phyloP scores from a whole-genome alignment of 37 sponge, comb jelly and placozoan genomes.

The Halichondria panicea region DNA sequence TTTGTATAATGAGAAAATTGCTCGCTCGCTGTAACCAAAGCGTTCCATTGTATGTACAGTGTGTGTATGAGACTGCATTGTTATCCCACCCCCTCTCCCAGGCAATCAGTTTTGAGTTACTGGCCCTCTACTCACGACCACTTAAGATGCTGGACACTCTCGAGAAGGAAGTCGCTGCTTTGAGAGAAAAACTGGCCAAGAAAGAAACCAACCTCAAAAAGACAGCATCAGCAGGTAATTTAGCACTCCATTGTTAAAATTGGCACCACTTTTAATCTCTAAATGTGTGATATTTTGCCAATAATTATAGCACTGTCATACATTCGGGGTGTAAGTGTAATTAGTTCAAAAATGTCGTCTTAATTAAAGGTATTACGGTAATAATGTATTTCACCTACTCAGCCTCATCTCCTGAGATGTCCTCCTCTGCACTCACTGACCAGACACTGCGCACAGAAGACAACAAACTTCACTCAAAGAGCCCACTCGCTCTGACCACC shows the following conservation, averaged over 20 bases:
- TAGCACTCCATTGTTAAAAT: neutral
- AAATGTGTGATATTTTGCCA: too few relatives aligned
- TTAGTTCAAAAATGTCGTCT: too few relatives aligned
- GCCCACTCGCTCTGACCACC: neutral
- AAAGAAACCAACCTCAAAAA: constrained; percentile 51
- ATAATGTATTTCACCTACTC: neutral
- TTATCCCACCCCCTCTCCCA: too few relatives aligned
- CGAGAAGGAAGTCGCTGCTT: constrained; percentile 57
- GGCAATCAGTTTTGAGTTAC: constrained; percentile 42
- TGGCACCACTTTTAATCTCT: too few relatives aligned
- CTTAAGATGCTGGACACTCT: constrained; percentile 51
- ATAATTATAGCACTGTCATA: too few relatives aligned
- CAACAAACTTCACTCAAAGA: neutral
- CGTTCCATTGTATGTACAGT: too few relatives aligned
- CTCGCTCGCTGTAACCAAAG: too few relatives aligned
- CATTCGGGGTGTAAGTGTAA: too few relatives aligned
- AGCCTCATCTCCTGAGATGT: constrained; percentile 8
- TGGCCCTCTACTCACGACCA: constrained; percentile 54
- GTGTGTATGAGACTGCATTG: too few relatives aligned
- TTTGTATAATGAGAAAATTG: too few relatives aligned
- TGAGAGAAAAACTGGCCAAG: constrained; percentile 40
- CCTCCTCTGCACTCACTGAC: neutral
- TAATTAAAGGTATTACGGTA: neutral
- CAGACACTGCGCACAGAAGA: neutral
- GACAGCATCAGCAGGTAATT: neutral